Base-by-base conservation (phyloP, 2,888 invertebrate genomes). In the Acronicta psi region DNA sequence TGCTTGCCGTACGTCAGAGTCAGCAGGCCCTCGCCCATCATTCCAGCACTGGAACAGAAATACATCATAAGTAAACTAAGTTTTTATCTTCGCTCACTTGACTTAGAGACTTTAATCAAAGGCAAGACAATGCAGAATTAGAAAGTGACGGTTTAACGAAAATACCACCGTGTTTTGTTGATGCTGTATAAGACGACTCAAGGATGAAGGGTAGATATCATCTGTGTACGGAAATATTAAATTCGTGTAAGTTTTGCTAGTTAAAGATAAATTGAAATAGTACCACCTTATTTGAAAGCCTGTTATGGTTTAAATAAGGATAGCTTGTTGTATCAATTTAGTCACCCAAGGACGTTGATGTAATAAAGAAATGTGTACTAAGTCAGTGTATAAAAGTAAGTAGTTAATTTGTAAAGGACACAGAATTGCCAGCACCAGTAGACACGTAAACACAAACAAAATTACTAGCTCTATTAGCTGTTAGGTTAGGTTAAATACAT, bases 1-100 rank as follows among this genome's bases (percentile, higher is more conserved):
- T 98, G 98, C 95, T 98, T 98, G 95, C 97, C 97, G 95, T 98
- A 98, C 95, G 98, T 97, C 94, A 98, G 96, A 89, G 98, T 98
- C 95, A 98, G 96, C 95, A 97, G 95, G 85, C 96, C 96, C 93
- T 96, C 96, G 90, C 95, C 94, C 94, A 94, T 94, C 92, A 94
- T 94, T 93, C 94, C 94, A 93, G 93, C 93, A 89, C 94, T 94
- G 87, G 3, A 88, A 88, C 73, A 76, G 78, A 54, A 74, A 72
- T 14, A 65, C 43, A 68, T 36, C 13, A 56, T 73, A 51, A 62
- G 53, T 13, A 46, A 45, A 40, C 6, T 16, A 50, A 50, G 23
- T 20, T 13, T 18, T 6, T 37, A 11, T 13, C n/a, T 45, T 49
- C 23, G 42, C 46, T 36, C 13, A 59, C 64, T 67, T 59, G 36